Conservation (phyloP, 2,888 invertebrate species). For the Mechanitis messenoides region DNA sequence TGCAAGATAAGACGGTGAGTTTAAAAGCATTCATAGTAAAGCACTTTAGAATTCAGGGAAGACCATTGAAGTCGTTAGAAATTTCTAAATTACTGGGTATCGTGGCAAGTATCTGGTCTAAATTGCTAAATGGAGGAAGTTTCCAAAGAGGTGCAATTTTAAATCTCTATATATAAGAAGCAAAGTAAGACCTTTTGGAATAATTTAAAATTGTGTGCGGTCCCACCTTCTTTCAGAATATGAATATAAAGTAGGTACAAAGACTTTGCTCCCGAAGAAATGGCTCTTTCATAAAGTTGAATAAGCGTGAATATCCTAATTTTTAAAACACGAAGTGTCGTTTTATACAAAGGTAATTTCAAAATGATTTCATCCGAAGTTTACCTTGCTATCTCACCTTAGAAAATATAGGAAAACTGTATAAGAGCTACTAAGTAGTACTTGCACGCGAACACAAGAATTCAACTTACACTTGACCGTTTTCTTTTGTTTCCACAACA, state of each 20-base stretch:
- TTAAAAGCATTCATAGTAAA: slow-evolving; percentile 5
- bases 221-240: slow-evolving; percentile 8
- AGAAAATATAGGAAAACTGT: slow-evolving; percentile 7
- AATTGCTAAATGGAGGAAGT: slow-evolving; percentile 6
- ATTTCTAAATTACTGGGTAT: slow-evolving; percentile 8
- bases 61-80: not conserved
- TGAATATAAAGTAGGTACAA: slow-evolving; percentile 7
- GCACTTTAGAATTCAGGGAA: not conserved
- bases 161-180: slow-evolving; percentile 5
- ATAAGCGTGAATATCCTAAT: not conserved
- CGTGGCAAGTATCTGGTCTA: slow-evolving; percentile 4
- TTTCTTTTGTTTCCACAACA: slow-evolving; percentile 21
- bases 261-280: slow-evolving; percentile 2
- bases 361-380: not conserved
- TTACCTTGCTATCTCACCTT: not conserved
- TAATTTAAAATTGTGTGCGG: slow-evolving; percentile 5
- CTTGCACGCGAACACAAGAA: slow-evolving; percentile 12
- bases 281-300: slow-evolving; percentile 7
- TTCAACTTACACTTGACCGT: slow-evolving; percentile 21
- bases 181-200: slow-evolving; percentile 4
- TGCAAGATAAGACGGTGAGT: slow-evolving; percentile 86
- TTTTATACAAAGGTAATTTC: slow-evolving; percentile 4
- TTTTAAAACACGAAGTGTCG: not conserved
- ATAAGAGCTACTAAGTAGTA: slow-evolving; percentile 15
- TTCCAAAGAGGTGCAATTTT: slow-evolving; percentile 5